Evolutionary conservation across 2,113 vertebrate genomes (phyloP), one percentile per base, ranked within the genome.

Genomic region (Coptodon bakossiorum): DNA sequence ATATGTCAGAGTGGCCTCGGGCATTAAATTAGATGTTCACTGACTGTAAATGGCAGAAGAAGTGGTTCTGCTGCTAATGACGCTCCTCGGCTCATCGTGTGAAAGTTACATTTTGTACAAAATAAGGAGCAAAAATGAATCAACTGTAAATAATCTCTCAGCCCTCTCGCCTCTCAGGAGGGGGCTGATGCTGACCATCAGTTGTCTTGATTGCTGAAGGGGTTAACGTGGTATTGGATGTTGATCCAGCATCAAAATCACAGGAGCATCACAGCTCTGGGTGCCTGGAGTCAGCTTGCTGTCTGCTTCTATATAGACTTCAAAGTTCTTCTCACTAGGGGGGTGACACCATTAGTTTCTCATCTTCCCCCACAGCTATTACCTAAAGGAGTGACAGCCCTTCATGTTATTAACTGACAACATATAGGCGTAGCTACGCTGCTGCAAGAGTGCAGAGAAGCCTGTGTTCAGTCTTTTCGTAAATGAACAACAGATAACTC

Each of bases 251-350:
- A 88, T 68, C 50, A 80, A 79, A 31, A 81, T 80, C 82, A 81
- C 38, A 83, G 82, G 40, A 38, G 34, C 80, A 80, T 17, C 36
- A 11, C 19, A 56, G 76, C 73, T 86, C 57, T 29, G 19, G 7
- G 7, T 48, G 80, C 86, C 82, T 82, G 68, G 10, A 71, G 85
- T 79, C 71, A 63, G 19, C 29, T 57, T 17, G 2, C 81, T 66
- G 82, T 63, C 81, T 68, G 63, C 17, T 45, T 80, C 9, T 6
- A 16, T 59, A 22, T 22, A 56, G 48, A 91, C 93, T 95, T 95
- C 92, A 95, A 95, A 94, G 88, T 31, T 59, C 9, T 40, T 48
- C 82, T 86, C 81, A 82, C 17, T 45, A 48, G 88, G 86, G 80
- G 57, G 79, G 80, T 27, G 53, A 76, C 76, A 83, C 76, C 86